These are phyloP conservation scores for Lagopus leucura DNA, from an alignment of 2,113 vertebrate species.

Conservation along the genomic window DNA sequence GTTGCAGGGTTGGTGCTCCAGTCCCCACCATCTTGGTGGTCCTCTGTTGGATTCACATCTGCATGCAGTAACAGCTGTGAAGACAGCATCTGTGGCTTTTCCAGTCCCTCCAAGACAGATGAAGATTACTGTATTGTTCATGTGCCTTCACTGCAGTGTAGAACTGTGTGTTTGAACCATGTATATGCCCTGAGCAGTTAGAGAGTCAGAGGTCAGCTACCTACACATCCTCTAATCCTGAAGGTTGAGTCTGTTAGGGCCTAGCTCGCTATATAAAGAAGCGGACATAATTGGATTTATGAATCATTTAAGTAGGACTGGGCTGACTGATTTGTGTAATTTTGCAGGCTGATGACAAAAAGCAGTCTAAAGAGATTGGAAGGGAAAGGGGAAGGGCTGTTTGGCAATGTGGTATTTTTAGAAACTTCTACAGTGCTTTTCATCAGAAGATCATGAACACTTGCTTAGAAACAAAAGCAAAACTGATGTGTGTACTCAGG, in stretches of 20 bases:
- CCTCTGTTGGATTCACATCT: fast-evolving
- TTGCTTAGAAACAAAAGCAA: slow-evolving; percentile 35
- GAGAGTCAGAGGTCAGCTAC: slow-evolving; percentile 34
- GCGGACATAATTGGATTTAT: slow-evolving; percentile 20
- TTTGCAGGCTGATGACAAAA: slow-evolving; percentile 61
- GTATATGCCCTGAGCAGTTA: not conserved
- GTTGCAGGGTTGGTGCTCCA: not conserved
- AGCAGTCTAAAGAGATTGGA: slow-evolving; percentile 57
- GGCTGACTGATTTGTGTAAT: slow-evolving; percentile 53
- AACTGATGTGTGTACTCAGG: not conserved
- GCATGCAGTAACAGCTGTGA: not conserved
- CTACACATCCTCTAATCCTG: slow-evolving; percentile 37
- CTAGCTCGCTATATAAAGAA: slow-evolving; percentile 51
- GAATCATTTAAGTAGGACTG: slow-evolving; percentile 57
- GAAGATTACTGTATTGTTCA: not conserved
- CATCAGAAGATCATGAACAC: slow-evolving; percentile 1
- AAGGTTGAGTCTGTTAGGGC: slow-evolving; percentile 34
- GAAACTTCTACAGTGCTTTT: slow-evolving; percentile 35
- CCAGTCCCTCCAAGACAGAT: not conserved
- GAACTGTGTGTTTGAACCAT: not conserved
- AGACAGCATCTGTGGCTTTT: not conserved
- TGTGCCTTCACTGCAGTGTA: not conserved
- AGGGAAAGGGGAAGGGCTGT: slow-evolving; percentile 10
- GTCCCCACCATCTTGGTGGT: not conserved
- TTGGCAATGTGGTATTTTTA: slow-evolving; percentile 49